These are phyloP conservation scores for Catocala fraxini DNA, from an alignment of 2,888 invertebrate species.

Conservation along the genomic window DNA sequence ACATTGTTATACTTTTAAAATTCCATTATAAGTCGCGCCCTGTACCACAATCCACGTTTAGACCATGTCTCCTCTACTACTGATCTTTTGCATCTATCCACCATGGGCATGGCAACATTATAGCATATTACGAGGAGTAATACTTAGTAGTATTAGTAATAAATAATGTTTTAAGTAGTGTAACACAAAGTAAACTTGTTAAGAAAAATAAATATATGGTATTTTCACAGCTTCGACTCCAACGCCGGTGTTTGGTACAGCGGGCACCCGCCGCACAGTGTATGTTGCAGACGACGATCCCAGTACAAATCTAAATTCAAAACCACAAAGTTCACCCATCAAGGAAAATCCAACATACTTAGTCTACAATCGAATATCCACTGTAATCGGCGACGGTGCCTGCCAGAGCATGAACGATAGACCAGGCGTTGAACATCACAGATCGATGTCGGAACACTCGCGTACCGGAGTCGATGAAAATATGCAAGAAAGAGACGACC, in stretches of 20 bases:
- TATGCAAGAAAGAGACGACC: slow-evolving; percentile 69
- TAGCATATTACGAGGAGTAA: no score
- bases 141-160: no score
- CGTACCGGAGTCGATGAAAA: slow-evolving; percentile 65
- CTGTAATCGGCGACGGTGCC: slow-evolving; percentile 89
- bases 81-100: no score
- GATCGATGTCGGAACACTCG: slow-evolving; percentile 64
- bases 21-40: no score
- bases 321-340: slow-evolving; percentile 79
- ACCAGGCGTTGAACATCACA: slow-evolving; percentile 58
- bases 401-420: slow-evolving; percentile 74
- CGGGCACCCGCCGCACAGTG: slow-evolving; percentile 94
- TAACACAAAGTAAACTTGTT: no score
- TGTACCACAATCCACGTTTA: no score
- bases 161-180: no score
- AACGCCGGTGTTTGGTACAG: slow-evolving; percentile 90
- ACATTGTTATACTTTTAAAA: no score
- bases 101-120: no score
- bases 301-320: slow-evolving; percentile 77
- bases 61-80: no score
- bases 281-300: slow-evolving; percentile 92
- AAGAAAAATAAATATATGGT: no score
- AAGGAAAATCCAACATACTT: slow-evolving; percentile 89
- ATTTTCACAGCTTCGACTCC: slow-evolving; percentile 71
- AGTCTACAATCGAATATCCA: slow-evolving; percentile 92